Conservation (phyloP, 2,888 invertebrate genomes). For the Erebia ligea region DNA sequence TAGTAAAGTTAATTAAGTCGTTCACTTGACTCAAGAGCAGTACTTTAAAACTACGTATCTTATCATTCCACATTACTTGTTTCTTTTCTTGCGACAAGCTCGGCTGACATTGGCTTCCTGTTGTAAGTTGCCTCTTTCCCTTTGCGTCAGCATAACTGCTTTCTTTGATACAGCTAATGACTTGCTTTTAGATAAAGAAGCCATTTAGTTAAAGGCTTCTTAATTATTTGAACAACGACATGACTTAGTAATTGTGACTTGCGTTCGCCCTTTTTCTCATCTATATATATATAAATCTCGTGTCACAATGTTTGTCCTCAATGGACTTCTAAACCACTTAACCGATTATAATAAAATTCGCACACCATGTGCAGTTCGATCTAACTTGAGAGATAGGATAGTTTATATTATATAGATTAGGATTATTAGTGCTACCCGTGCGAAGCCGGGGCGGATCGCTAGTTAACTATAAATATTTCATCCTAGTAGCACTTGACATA, state of each 20-base stretch:
- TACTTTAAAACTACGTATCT: constrained; percentile 29
- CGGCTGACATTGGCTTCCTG: constrained; percentile 38
- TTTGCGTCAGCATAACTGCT: constrained; percentile 34
- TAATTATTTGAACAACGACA: constrained; percentile 16
- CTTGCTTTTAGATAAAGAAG: constrained; percentile 37
- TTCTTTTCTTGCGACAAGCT: constrained; percentile 36
- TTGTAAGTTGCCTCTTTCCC: constrained; percentile 30
- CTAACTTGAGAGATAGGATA: no score
- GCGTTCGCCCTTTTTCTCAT: background rate
- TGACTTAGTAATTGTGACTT: background rate
- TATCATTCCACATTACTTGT: constrained; percentile 35
- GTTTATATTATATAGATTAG: no score
- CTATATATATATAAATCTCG: no score
- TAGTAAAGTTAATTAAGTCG: constrained; percentile 27
- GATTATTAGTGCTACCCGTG: no score
- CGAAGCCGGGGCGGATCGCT: no score
- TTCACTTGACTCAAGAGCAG: constrained; percentile 17
- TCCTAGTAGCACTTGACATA: background rate
- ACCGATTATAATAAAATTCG: no score
- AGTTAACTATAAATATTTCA: no score
- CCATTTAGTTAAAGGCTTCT: constrained; percentile 27
- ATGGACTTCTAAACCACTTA: no score
- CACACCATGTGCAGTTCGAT: no score
- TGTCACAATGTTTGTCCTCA: no score
- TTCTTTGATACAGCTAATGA: constrained; percentile 38